These are phyloP conservation scores for Crioceris asparagi DNA, from an alignment of 2,888 invertebrate species.

Conservation along the genomic window DNA sequence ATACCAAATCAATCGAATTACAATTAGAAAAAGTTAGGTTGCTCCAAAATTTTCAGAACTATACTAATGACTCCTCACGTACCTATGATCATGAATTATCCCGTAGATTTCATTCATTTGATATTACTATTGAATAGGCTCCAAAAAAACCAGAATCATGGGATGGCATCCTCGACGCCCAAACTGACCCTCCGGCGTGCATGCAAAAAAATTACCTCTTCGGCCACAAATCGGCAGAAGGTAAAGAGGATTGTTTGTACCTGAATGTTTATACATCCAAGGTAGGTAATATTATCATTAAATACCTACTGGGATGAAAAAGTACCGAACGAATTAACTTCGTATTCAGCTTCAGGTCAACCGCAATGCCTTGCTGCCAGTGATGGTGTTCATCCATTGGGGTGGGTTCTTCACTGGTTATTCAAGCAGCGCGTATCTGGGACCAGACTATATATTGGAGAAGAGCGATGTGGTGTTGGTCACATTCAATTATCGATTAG, in stretches of 20 bases:
- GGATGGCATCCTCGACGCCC: slow-evolving; percentile 28
- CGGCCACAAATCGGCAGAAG: slow-evolving; percentile 37
- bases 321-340: neutral
- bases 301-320: neutral
- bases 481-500: slow-evolving; percentile 38
- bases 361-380: slow-evolving; percentile 25
- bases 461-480: slow-evolving; percentile 36
- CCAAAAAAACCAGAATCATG: slow-evolving; percentile 27
- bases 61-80: too few species aligned
- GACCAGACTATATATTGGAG: slow-evolving; percentile 44
- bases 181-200: slow-evolving; percentile 32
- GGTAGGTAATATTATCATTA: slow-evolving; percentile 20
- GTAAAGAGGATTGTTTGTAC: slow-evolving; percentile 75
- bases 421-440: slow-evolving; percentile 34
- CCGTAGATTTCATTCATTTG: neutral
- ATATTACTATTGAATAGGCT: slow-evolving; percentile 17
- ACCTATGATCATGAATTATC: too few species aligned
- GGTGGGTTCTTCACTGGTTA: slow-evolving; percentile 43
- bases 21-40: too few species aligned
- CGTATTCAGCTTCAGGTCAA: neutral
- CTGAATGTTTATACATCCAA: slow-evolving; percentile 58
- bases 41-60: too few species aligned
- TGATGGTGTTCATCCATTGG: slow-evolving; percentile 44
- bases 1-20: too few species aligned
- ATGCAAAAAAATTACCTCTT: slow-evolving; percentile 38